Conservation (phyloP, 2,888 invertebrate genomes). For the Brachycybe producta region DNA sequence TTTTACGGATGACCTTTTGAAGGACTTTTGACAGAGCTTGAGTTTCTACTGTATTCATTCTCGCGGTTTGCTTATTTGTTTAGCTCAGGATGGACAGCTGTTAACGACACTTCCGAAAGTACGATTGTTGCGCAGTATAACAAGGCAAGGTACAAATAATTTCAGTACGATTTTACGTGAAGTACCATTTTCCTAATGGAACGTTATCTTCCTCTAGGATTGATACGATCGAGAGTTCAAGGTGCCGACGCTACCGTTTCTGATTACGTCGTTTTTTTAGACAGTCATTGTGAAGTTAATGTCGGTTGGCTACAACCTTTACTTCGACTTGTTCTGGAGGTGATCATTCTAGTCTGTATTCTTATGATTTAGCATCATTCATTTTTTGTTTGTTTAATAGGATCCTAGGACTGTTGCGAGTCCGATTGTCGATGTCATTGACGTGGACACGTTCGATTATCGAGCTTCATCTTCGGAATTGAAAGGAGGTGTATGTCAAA, state of each 20-base stretch:
- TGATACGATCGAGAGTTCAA: slow-evolving; percentile 36
- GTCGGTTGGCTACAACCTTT: slow-evolving; percentile 38
- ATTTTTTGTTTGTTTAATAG: slow-evolving; percentile 21
- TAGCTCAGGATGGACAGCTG: slow-evolving; percentile 29
- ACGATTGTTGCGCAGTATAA: slow-evolving; percentile 28
- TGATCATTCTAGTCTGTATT: slow-evolving; percentile 15
- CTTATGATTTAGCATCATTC: neutral
- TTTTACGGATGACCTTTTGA: neutral
- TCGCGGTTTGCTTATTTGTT: neutral
- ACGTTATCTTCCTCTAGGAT: slow-evolving; percentile 24
- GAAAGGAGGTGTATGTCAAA: slow-evolving; percentile 33
- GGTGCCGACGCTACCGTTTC: slow-evolving; percentile 33
- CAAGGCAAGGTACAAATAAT: slow-evolving; percentile 29
- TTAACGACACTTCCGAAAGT: slow-evolving; percentile 31
- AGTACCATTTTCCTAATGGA: neutral
- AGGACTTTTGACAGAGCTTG: neutral
- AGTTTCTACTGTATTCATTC: neutral
- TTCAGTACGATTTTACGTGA: neutral
- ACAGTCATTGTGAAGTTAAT: slow-evolving; percentile 36
- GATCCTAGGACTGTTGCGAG: slow-evolving; percentile 30
- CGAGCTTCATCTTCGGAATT: slow-evolving; percentile 29
- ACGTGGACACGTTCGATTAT: slow-evolving; percentile 36
- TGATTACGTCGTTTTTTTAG: slow-evolving; percentile 35
- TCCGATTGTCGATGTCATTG: slow-evolving; percentile 39
- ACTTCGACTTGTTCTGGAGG: slow-evolving; percentile 31